Base-by-base conservation (phyloP, 2,888 invertebrate species). In the Ctena decussata region DNA sequence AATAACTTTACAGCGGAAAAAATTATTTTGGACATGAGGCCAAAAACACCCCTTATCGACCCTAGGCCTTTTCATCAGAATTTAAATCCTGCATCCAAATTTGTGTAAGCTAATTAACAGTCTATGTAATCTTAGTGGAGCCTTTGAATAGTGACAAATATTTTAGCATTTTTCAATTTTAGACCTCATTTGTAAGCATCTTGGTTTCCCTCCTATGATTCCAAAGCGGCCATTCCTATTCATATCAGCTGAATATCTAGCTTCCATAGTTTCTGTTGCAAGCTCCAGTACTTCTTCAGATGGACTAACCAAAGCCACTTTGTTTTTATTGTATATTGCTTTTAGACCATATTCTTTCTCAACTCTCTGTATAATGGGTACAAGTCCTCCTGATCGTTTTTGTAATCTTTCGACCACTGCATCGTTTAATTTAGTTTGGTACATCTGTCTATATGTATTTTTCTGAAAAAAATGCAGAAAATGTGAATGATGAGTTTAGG, bases 331-430 rank as follows among this genome's bases (percentile, higher is more conserved):
- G 46, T 80, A 86, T 30, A 88, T 11, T 0, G 84, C 78, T 41
- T 85, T 81, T 0, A 88, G 84, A 12, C 84, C 88, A 46, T 86
- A 88, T 69, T 88, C 88, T 71, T 82, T 81, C 37, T 85, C 85
- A 21, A 88, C 84, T 24, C 79, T 81, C 27, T 80, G 60, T 24
- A 88, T 80, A 32, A 86, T 39, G 5, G 85, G 80, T 53, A 82
- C 77, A n/a, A 86, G 81, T 3, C 88, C 88, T 18, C 81, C 84
- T 2, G 84, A 84, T 12, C 18, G 21, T 27, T 85, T 65, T 65
- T 86, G 82, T 12, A 86, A 46, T 30, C 84, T 85, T 32, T 80
- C 70, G 1, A 88, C 82, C 1, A 82, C 21, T 0, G 81, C 80
- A 6, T 77, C 75, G 6, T 81, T 39, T 0, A 88, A 77, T 53